phyloP scores from a whole-genome alignment of 2,888 invertebrate genomes.

The Blastobasis adustella region DNA sequence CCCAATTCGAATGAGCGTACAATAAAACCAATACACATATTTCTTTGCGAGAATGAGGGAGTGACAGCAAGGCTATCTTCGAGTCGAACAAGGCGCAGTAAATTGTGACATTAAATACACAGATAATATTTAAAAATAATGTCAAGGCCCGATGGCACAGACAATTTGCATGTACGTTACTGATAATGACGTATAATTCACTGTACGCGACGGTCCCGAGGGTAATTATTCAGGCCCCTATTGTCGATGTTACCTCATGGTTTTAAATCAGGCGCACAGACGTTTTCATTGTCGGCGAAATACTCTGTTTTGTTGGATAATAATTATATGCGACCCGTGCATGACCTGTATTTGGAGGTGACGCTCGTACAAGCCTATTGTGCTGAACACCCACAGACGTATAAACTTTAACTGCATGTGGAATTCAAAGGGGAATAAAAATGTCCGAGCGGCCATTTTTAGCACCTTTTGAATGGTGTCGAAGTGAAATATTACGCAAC shows the following conservation, averaged over 20 bases:
- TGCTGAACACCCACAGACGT: too few relatives aligned
- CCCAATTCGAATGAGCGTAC: too few relatives aligned
- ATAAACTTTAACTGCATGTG: too few relatives aligned
- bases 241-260: conserved; percentile 19
- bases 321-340: background rate
- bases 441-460: too few relatives aligned
- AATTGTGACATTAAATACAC: conserved; percentile 9
- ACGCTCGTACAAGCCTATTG: too few relatives aligned
- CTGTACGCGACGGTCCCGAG: conserved; percentile 1
- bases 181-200: conserved; percentile 32
- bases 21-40: conserved; percentile 3
- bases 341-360: too few relatives aligned
- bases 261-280: conserved; percentile 6
- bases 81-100: conserved; percentile 7
- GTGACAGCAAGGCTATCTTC: conserved; percentile 7
- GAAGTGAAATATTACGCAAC: too few relatives aligned
- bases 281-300: conserved; percentile 10
- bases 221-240: conserved; percentile 29
- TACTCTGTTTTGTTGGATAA: background rate
- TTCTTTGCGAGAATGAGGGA: background rate
- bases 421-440: too few relatives aligned
- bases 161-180: conserved; percentile 43
- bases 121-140: conserved; percentile 38
- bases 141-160: conserved; percentile 43
- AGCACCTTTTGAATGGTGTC: too few relatives aligned